Evolutionary conservation across 37 sponge, comb jelly and placozoan genomes (phyloP).

Genomic region (Ianthella basta): DNA sequence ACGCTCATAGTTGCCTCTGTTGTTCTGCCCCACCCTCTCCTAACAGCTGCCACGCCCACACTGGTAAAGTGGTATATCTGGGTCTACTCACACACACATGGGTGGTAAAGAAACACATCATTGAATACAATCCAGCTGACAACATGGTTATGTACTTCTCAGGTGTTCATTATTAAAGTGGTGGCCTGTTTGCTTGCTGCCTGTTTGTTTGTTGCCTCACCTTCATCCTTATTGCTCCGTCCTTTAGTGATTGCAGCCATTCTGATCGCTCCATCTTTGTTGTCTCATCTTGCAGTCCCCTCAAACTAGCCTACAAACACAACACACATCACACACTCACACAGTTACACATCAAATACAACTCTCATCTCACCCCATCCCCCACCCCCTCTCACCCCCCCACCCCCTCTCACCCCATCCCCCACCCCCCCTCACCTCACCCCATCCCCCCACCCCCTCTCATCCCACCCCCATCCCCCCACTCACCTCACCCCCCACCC

Average conservation of each 20-base stretch:
- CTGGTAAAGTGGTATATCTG: not conserved
- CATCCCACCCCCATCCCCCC: too few species aligned
- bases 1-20: not conserved
- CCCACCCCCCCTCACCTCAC: too few species aligned
- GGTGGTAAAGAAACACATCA: not conserved
- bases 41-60: conserved; percentile 12
- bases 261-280: conserved; percentile 54
- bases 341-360: too few species aligned
- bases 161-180: not conserved
- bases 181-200: not conserved
- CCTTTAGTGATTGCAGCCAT: conserved; percentile 32
- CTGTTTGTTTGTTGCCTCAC: not conserved
- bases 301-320: conserved; percentile 65
- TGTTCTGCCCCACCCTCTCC: conserved; percentile 13
- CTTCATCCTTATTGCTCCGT: conserved; percentile 28
- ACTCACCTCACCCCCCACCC: too few species aligned
- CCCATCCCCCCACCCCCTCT: too few species aligned
- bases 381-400: too few species aligned
- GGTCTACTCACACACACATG: not conserved
- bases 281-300: conserved; percentile 66
- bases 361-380: too few species aligned
- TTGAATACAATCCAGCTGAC: not conserved
- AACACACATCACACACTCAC: too few species aligned
- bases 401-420: too few species aligned
- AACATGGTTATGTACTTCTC: not conserved